phyloP scores from a whole-genome alignment of 2,113 vertebrate genomes.

The Monopterus albus region DNA sequence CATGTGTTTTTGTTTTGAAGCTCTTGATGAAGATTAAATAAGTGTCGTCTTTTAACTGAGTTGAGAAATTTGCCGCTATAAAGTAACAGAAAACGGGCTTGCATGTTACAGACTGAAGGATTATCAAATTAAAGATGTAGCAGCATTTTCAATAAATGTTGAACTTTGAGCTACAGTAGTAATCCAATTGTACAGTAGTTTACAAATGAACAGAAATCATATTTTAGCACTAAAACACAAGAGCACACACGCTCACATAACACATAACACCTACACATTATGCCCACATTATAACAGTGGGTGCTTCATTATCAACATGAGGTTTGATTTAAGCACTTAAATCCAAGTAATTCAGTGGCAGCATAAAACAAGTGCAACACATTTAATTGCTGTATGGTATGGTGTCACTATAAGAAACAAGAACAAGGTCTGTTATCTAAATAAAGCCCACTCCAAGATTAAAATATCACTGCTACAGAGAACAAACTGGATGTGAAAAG shows the following conservation, averaged over 20 bases:
- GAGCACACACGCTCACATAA: conserved; percentile 48
- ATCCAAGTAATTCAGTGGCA: conserved; percentile 66
- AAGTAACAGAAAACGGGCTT: neutral
- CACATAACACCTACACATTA: conserved; percentile 78
- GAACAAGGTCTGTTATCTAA: conserved; percentile 53
- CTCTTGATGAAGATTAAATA: too few relatives aligned
- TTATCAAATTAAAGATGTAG: conserved; percentile 3
- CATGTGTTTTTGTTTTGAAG: too few relatives aligned
- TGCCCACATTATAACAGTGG: conserved; percentile 72
- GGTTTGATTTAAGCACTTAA: conserved; percentile 60
- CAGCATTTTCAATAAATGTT: conserved; percentile 15
- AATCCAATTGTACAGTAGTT: conserved; percentile 22
- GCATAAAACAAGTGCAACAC: conserved; percentile 76
- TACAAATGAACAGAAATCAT: conserved; percentile 46
- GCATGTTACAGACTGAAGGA: neutral
- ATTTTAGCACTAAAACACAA: conserved; percentile 34
- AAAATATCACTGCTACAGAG: conserved; percentile 50
- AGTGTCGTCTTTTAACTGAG: neutral
- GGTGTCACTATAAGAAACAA: conserved; percentile 63
- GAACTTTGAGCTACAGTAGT: conserved; percentile 41
- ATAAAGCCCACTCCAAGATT: conserved; percentile 47
- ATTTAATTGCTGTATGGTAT: conserved; percentile 79
- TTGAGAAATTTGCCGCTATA: neutral
- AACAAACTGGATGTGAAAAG: conserved; percentile 14
- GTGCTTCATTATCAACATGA: conserved; percentile 75